Evolutionary conservation across 2,888 invertebrate species (phyloP).

Genomic region (Philereme transversata): DNA sequence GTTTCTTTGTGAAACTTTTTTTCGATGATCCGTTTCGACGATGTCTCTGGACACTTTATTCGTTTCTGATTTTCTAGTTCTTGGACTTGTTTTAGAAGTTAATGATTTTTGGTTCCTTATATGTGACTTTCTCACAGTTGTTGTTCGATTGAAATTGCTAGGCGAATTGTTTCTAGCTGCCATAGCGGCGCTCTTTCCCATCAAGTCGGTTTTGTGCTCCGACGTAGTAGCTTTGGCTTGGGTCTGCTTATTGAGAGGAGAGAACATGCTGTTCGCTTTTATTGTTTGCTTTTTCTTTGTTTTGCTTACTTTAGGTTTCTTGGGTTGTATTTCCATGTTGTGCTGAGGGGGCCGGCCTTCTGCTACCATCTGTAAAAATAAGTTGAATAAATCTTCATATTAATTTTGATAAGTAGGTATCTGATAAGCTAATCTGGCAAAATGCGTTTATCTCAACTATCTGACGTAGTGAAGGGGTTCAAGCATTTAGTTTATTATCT

Average conservation of each 20-base stretch:
- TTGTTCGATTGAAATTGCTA: conserved; percentile 33
- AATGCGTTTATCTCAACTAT: too few species aligned
- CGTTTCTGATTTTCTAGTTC: neutral
- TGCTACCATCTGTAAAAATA: conserved; percentile 42
- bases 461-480: too few species aligned
- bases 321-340: conserved; percentile 34
- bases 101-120: conserved; percentile 15
- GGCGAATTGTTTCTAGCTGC: conserved; percentile 42
- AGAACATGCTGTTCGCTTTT: conserved; percentile 46
- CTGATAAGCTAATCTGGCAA: neutral
- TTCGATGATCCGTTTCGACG: conserved; percentile 16
- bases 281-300: conserved; percentile 44
- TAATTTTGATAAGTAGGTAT: neutral
- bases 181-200: conserved; percentile 24
- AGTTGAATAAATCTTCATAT: neutral
- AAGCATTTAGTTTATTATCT: too few species aligned
- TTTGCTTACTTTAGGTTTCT: conserved; percentile 42
- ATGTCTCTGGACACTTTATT: conserved; percentile 14
- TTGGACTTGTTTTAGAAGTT: conserved; percentile 25
- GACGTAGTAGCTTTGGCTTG: conserved; percentile 38
- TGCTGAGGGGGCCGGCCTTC: conserved; percentile 24
- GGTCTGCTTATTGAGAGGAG: conserved; percentile 26
- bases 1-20: too few species aligned
- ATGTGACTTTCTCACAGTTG: conserved; percentile 23
- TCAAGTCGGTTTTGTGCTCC: conserved; percentile 37